Evolutionary conservation across 92 coral and sea anemone genomes (phyloP).

Genomic region (Epizoanthus fatuus): DNA sequence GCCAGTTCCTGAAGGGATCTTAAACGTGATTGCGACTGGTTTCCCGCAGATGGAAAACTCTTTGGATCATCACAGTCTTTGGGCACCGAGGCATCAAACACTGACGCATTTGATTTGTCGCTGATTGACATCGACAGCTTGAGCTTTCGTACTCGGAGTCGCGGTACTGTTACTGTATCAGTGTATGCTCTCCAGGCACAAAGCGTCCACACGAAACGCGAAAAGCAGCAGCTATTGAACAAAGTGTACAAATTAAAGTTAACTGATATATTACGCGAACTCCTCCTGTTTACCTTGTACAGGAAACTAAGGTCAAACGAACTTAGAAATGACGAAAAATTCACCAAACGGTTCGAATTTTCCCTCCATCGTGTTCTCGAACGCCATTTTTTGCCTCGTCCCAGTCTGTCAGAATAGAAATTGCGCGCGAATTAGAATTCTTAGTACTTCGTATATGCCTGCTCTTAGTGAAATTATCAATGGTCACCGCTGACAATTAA

Average conservation of each 20-base stretch:
- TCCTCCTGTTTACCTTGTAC: background rate
- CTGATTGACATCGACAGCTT: background rate
- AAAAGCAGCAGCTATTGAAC: too few species aligned
- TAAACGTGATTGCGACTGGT: background rate
- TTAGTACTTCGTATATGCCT: constrained; percentile 25
- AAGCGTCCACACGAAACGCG: background rate
- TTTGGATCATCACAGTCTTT: background rate
- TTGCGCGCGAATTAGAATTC: background rate
- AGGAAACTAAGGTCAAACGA: background rate
- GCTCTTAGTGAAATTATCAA: background rate
- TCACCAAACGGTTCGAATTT: background rate
- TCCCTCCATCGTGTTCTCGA: background rate
- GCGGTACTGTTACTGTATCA: too few species aligned
- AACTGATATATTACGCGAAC: too few species aligned
- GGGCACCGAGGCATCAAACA: background rate
- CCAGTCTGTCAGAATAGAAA: background rate
- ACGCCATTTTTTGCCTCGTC: background rate
- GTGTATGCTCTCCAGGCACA: too few species aligned
- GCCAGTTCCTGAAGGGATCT: constrained; percentile 7
- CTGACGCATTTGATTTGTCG: background rate
- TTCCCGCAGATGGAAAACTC: background rate
- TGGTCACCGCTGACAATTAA: constrained; percentile 20
- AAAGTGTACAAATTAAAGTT: too few species aligned
- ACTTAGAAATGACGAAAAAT: background rate
- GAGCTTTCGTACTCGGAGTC: background rate